Evolutionary conservation across 64 coral and sea anemone species (phyloP), one percentile per base, ranked within the genome.

Genomic region (Porites lutea): DNA sequence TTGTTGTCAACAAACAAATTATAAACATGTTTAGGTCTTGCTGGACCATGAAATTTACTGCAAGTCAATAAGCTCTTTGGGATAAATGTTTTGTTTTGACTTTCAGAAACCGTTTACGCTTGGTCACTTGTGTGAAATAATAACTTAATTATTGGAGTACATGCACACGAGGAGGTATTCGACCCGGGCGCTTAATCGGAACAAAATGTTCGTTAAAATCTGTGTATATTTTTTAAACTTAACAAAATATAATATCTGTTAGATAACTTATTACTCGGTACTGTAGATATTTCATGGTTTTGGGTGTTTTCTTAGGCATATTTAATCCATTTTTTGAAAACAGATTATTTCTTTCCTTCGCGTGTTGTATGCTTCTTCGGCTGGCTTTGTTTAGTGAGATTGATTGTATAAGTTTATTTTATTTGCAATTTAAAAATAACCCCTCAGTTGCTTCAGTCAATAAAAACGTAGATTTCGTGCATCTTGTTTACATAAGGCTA

Each of bases 21-120:
- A 68, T 51, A 68, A 68, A 68, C 81, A 46, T 52, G 62, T 84
- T 84, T 21, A 19, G 16, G 46, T 63, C 46, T 84, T 69, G 11
- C 62, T 64, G 62, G n/a, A 84, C 62, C 81, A 12, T 84, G 81
- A 84, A 84, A 84, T 84, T 68, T 84, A 65, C 69, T 68, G 81
- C 61, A 13, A 84, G 21, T 69, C 47, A 1, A 14, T 18, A 6
- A 48, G 59, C 6, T 61, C 37, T 65, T 63, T 16, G 23, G 4
- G 20, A 15, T 15, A 13, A 63, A 2, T 44, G 13, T 37, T 48
- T 65, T 82, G 59, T 82, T 82, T 18, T 14, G 5, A 57, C 19
- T 65, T 65, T 82, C 59, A 82, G n/a, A 13, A 15, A 45, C 9
- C 10, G 20, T 60, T 79, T 13, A 6, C 79, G 59, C 58, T 82